A percentile compares a stretch with the other conserved stretches of the same genome.
Evolutionary conservation across 2,888 invertebrate genomes (phyloP).

Genomic region (Hanleya hanleyi): DNA sequence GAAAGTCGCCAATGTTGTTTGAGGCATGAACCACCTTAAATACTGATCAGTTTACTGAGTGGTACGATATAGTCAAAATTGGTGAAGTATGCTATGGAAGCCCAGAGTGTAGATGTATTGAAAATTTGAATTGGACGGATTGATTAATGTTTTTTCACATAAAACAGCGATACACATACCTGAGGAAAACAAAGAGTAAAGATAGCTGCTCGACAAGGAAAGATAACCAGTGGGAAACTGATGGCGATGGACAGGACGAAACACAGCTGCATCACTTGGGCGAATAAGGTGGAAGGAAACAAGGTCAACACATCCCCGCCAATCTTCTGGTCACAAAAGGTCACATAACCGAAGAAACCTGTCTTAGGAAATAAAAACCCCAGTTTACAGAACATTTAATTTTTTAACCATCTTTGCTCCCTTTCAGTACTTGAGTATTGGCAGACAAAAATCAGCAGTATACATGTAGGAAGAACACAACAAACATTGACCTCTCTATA

Average conservation of each 20-base stretch:
- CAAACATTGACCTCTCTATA: not conserved
- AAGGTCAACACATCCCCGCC: conserved; percentile 93
- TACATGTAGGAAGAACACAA: not conserved
- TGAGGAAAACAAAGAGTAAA: conserved; percentile 91
- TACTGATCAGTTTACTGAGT: too few species aligned
- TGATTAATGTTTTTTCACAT: too few species aligned
- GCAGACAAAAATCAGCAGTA: not conserved
- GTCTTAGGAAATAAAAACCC: conserved; percentile 77
- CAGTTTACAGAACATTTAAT: too few species aligned
- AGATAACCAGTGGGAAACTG: conserved; percentile 97
- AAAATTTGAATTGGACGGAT: too few species aligned
- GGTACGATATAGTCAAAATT: too few species aligned
- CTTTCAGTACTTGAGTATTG: too few species aligned
- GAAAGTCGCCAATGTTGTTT: too few species aligned
- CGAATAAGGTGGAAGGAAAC: conserved; percentile 84
- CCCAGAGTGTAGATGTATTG: too few species aligned
- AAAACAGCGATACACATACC: too few species aligned
- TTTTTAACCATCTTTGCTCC: too few species aligned
- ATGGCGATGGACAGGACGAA: conserved; percentile 96
- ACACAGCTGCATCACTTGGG: conserved; percentile 93
- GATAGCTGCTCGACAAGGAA: conserved; percentile 94
- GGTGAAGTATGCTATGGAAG: too few species aligned
- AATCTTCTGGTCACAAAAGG: conserved; percentile 79
- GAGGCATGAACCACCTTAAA: too few species aligned
- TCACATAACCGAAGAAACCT: conserved; percentile 94